Percentiles rank a stretch among this genome's conserved stretches.
Evolutionary conservation across 2,113 vertebrate species (phyloP).

Genomic region (Romanogobio albipinnatus): DNA sequence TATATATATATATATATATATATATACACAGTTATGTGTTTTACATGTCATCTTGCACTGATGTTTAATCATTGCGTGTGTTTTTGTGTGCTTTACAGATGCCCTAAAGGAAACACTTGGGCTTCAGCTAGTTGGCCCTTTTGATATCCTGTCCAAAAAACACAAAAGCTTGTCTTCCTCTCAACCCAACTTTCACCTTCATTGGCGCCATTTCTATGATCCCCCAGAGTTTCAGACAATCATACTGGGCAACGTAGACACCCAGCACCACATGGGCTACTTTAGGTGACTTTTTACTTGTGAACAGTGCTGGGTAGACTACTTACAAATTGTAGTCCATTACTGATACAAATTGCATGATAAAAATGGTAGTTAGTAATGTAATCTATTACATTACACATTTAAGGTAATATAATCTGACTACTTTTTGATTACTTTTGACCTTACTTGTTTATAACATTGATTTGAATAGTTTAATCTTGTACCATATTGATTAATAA

Average conservation of each 20-base stretch:
- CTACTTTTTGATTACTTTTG: no score
- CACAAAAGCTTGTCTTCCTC: constrained; percentile 78
- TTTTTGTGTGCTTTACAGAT: constrained; percentile 73
- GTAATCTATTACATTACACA: no score
- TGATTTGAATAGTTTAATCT: no score
- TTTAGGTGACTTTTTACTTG: constrained; percentile 80
- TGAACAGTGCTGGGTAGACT: not conserved
- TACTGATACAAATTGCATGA: no score
- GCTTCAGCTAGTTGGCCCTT: constrained; percentile 90
- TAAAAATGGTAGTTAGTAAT: no score
- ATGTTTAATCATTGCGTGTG: not conserved
- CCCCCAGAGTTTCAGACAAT: constrained; percentile 97
- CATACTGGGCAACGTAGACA: constrained; percentile 80
- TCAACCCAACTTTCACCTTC: constrained; percentile 84
- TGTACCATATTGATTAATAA: no score
- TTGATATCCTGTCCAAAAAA: constrained; percentile 90
- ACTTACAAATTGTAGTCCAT: no score
- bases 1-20: no score
- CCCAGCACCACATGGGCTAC: constrained; percentile 94
- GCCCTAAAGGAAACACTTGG: constrained; percentile 82
- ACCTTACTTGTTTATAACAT: no score
- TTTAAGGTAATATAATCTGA: no score
- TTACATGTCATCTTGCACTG: not conserved
- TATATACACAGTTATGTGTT: not conserved
- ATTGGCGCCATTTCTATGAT: constrained; percentile 96